Evolutionary conservation across 2,113 vertebrate genomes (phyloP).

Genomic region (Lipotes vexillifer): DNA sequence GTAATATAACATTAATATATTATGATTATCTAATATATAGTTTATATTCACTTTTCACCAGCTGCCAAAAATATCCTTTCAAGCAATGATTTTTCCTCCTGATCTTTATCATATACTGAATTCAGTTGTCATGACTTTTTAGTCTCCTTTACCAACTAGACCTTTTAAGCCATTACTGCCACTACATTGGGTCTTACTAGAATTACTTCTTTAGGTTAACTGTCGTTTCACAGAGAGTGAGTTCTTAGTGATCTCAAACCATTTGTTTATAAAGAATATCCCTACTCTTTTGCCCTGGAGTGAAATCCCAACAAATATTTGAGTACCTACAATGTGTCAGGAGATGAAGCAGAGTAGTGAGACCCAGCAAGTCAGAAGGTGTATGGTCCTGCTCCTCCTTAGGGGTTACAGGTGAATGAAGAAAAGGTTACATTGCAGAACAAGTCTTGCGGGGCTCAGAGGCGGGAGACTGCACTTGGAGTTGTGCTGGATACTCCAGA

Average conservation of each 20-base stretch:
- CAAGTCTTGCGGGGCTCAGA: too few relatives aligned
- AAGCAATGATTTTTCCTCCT: not conserved
- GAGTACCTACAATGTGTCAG: fast-evolving
- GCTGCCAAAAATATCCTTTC: not conserved
- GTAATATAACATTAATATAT: not conserved
- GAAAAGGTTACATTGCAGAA: not conserved
- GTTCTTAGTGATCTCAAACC: not conserved
- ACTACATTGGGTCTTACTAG: not conserved
- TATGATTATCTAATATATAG: not conserved
- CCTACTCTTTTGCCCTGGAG: not conserved
- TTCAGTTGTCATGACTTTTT: not conserved
- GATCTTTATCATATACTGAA: not conserved
- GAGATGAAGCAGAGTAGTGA: not conserved
- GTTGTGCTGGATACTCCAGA: not conserved
- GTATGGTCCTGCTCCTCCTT: not conserved
- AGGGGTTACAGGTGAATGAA: not conserved
- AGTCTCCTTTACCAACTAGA: not conserved
- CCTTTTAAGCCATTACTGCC: not conserved
- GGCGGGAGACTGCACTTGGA: not conserved
- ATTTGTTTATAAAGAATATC: not conserved
- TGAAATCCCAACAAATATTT: not conserved
- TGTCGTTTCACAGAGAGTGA: not conserved
- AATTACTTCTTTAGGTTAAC: not conserved
- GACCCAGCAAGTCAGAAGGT: not conserved
- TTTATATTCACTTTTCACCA: not conserved